A percentile compares a stretch with the other conserved stretches of the same genome.
Evolutionary conservation across 2,888 invertebrate genomes (phyloP).

Genomic region (Cyclophora punctaria): DNA sequence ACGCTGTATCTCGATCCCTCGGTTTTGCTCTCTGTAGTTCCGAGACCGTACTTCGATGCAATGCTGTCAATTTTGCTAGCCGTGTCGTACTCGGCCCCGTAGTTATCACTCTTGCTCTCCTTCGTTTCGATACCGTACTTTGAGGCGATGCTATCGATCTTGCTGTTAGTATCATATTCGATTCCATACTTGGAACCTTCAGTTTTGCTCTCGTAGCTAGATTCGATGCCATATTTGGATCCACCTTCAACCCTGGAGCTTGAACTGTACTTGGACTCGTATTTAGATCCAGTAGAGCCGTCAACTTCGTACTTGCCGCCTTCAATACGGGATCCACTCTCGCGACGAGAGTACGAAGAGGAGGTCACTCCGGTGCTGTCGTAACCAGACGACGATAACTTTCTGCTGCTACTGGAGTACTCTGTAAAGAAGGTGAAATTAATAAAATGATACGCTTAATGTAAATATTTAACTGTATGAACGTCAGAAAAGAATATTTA

Average conservation of each 20-base stretch:
- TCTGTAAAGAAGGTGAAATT: constrained; percentile 28
- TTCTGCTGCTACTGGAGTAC: constrained; percentile 61
- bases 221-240: constrained; percentile 37
- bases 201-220: constrained; percentile 30
- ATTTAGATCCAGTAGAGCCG: constrained; percentile 45
- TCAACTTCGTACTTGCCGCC: constrained; percentile 46
- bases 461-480: not conserved
- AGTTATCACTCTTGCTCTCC: constrained; percentile 43
- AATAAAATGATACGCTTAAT: not conserved
- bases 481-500: too few species aligned
- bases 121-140: constrained; percentile 53
- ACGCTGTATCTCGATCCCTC: constrained; percentile 1
- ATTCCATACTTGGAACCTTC: constrained; percentile 29
- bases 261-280: constrained; percentile 55
- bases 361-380: constrained; percentile 46
- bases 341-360: constrained; percentile 52
- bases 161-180: constrained; percentile 37
- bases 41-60: constrained; percentile 23
- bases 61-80: constrained; percentile 34
- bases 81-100: constrained; percentile 21
- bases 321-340: constrained; percentile 54
- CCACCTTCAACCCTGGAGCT: constrained; percentile 35
- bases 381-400: constrained; percentile 44
- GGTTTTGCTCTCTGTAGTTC: constrained; percentile 21
- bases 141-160: constrained; percentile 46